These are phyloP conservation scores for Ctenomys sociabilis DNA, from an alignment of 2,113 vertebrate species.

Conservation along the genomic window DNA sequence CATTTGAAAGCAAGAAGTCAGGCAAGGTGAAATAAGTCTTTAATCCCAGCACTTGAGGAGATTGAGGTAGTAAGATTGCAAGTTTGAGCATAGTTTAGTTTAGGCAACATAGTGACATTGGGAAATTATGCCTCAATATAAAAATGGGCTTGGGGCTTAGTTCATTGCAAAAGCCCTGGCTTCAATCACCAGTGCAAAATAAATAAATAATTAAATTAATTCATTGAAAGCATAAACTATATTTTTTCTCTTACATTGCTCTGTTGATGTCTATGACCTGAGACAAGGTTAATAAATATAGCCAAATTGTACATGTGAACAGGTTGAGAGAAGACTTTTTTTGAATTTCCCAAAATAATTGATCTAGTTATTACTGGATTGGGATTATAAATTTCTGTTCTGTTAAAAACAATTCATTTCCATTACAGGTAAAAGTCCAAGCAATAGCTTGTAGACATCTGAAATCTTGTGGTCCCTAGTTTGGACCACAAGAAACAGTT, in stretches of 20 bases:
- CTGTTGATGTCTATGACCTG: background rate
- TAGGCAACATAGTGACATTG: background rate
- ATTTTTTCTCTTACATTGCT: background rate
- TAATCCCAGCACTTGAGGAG: background rate
- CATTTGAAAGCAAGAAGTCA: background rate
- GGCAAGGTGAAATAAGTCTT: background rate
- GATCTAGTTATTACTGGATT: background rate
- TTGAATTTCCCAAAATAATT: background rate
- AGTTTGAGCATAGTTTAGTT: no score
- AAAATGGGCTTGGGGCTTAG: background rate
- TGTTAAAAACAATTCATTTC: background rate
- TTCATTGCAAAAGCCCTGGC: background rate
- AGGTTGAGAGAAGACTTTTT: background rate
- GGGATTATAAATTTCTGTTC: background rate
- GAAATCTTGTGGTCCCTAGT: background rate
- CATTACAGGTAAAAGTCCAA: background rate
- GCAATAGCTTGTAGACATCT: background rate
- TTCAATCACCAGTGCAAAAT: background rate
- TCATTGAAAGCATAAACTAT: background rate
- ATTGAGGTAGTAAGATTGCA: background rate
- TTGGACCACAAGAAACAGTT: background rate
- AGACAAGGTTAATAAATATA: background rate
- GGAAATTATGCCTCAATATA: background rate
- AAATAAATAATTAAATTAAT: background rate
- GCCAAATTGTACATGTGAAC: background rate